Conservation (phyloP, 2,888 invertebrate species). For the Troides oblongomaculatus region DNA sequence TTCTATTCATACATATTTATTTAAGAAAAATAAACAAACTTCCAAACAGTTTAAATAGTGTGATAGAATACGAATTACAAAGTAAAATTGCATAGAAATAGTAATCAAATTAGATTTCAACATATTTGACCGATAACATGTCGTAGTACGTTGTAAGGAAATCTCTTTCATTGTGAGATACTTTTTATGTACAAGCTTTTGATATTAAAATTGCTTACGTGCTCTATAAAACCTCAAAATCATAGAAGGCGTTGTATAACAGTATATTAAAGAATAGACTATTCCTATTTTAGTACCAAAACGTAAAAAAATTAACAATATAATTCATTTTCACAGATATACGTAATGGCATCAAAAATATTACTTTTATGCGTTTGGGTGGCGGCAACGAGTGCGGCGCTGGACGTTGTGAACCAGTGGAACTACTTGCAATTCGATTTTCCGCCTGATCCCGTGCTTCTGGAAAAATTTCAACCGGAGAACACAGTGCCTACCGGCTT, state of each 20-base stretch:
- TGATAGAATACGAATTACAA: no score
- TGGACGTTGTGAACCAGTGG: constrained; percentile 86
- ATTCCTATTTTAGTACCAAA: no score
- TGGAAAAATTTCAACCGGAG: constrained; percentile 83
- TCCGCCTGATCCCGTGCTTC: constrained; percentile 79
- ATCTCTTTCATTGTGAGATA: background rate
- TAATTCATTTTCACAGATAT: constrained; percentile 28
- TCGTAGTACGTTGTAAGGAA: background rate
- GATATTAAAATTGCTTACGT: background rate
- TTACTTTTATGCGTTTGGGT: constrained; percentile 53
- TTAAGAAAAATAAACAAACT: no score
- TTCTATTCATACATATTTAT: no score
- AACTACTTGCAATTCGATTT: constrained; percentile 84
- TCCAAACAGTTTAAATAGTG: no score
- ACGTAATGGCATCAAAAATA: constrained; percentile 49
- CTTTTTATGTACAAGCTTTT: background rate
- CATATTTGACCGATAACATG: background rate
- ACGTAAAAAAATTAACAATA: no score
- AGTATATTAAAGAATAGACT: background rate
- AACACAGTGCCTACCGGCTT: constrained; percentile 89
- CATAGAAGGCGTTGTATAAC: background rate
- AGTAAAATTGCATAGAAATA: no score
- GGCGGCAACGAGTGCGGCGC: constrained; percentile 60
- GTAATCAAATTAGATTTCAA: no score
- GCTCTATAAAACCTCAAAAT: background rate